Conservation (phyloP, 2,888 invertebrate genomes). For the Mimachlamys varia region DNA sequence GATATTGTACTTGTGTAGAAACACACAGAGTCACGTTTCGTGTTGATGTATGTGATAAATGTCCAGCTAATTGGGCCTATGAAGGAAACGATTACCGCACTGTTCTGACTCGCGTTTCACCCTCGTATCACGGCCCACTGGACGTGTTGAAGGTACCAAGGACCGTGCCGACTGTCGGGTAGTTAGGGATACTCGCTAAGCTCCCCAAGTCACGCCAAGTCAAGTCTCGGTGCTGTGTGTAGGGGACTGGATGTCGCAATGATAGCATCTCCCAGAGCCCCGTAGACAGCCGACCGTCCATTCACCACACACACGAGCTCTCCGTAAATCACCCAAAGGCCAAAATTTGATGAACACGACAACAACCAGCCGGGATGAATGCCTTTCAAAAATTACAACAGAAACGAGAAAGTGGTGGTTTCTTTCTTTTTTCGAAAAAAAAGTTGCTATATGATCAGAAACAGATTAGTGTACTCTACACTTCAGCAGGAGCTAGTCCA, state of each 20-base stretch:
- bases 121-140: constrained; percentile 12
- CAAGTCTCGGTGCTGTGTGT: neutral
- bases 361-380: neutral
- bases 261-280: neutral
- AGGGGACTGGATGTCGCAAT: constrained; percentile 3
- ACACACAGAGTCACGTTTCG: neutral
- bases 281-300: neutral
- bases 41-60: constrained; percentile 22
- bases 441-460: neutral
- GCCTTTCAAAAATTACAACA: constrained; percentile 32
- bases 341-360: neutral
- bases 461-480: neutral
- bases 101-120: neutral
- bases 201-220: constrained; percentile 5
- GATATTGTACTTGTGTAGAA: neutral
- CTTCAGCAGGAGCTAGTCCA: neutral
- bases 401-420: neutral
- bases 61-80: neutral
- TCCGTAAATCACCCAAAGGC: constrained; percentile 14
- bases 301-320: neutral
- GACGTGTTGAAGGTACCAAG: neutral
- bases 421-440: neutral
- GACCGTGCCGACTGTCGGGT: neutral
- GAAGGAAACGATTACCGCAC: neutral
- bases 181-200: neutral